Base-by-base conservation (phyloP, 2,797 vertebrate species). In the Mormyrops boulengeri region DNA sequence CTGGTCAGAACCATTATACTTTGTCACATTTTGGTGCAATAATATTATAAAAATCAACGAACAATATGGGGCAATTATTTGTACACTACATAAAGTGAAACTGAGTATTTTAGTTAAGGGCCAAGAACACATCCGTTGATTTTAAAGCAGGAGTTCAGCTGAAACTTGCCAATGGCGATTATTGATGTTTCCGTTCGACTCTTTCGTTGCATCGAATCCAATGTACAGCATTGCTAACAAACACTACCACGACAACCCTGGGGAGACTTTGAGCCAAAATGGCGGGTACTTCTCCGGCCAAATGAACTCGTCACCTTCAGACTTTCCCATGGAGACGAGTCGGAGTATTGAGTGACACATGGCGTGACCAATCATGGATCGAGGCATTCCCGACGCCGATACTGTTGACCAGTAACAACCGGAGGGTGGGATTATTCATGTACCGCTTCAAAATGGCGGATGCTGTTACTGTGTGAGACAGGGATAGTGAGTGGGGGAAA, bases 391-490 rank as follows among this genome's bases (percentile, higher is more conserved):
- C 49, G 53, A 85, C 91, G 90, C 94, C 92, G 89, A 93, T 94
- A 92, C 91, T n/a, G 91, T 89, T 12, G 88, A 88, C 96, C 95
- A 96, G 95, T 95, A 92, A 92, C 49, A 30, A 0, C 6, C 66
- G 50, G 89, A 22, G 86, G 95, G 95, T 89, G 95, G 95, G 92
- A 1, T 52, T 60, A 93, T 5, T 7, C 19, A 4, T n/a, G 92
- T 95, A 93, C 95, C 94, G 94, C 92, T 94, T 95, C 95, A 97
- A 97, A 96, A 97, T 97, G 96, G 96, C 96, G 95, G 91, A 94
- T 95, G 95, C 95, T 95, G 94, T 96, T 96, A 95, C 96, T 95
- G 95, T 95, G 93, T 85, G 26, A 85, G 47, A 52, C 19, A 11
- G 22, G 94, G 92, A 94, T 94, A 95, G 95, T 92, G 92, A 94